Percentiles rank a stretch among this genome's conserved stretches.
phyloP scores from a whole-genome alignment of 1,140 invertebrate species.

The Cydia fagiglandana region DNA sequence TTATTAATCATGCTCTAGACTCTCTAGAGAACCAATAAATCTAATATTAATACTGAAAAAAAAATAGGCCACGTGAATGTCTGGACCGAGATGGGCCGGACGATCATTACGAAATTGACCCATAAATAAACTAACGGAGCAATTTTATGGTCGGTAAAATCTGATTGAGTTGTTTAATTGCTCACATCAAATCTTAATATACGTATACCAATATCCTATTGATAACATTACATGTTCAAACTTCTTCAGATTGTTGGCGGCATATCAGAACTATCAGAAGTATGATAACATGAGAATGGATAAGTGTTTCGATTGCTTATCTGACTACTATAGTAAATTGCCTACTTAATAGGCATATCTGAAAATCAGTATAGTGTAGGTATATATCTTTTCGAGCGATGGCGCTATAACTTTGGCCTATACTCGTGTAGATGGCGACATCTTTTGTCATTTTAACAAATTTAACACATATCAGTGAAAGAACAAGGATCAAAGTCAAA shows the following conservation, averaged over 20 bases:
- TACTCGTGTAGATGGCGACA: no score
- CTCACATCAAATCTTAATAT: not conserved
- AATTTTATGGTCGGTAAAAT: conserved; percentile 22
- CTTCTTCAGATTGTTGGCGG: conserved; percentile 9
- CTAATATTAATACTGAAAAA: not conserved
- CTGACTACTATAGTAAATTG: conserved; percentile 7
- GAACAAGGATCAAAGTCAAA: no score
- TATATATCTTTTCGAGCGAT: no score
- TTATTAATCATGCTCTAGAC: conserved; percentile 3
- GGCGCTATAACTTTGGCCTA: no score
- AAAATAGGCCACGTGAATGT: not conserved
- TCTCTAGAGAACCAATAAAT: not conserved
- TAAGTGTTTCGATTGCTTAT: conserved; percentile 1
- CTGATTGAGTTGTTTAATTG: not conserved
- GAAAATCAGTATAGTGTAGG: not conserved
- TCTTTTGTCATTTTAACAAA: no score
- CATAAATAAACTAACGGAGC: not conserved
- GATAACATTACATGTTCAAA: not conserved
- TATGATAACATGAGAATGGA: conserved; percentile 18
- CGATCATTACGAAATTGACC: not conserved
- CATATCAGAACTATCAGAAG: not conserved
- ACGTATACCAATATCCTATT: not conserved
- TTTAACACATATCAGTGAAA: no score
- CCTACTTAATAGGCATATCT: not conserved
- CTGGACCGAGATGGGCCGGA: no score